Conservation (phyloP, 2,888 invertebrate genomes). For the Agrochola circellaris region DNA sequence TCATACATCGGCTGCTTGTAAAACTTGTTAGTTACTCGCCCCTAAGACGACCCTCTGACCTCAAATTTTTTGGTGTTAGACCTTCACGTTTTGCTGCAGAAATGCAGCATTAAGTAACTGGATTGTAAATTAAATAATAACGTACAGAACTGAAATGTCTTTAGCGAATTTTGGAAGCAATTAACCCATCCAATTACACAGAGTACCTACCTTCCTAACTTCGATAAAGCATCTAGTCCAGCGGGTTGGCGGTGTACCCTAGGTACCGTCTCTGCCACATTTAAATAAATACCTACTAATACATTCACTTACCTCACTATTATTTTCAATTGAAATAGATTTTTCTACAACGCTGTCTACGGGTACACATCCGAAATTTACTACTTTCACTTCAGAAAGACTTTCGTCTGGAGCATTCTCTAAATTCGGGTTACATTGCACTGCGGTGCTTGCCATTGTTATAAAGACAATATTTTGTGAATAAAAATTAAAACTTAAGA, state of each 20-base stretch:
- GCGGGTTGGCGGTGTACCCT: neutral
- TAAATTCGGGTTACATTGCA: conserved; percentile 57
- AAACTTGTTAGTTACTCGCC: neutral
- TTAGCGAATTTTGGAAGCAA: neutral
- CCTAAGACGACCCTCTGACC: neutral
- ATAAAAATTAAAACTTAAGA: neutral
- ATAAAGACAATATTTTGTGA: neutral
- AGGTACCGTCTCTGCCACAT: neutral
- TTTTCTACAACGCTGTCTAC: conserved; percentile 80
- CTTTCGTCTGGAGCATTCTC: conserved; percentile 75
- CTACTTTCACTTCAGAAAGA: conserved; percentile 72
- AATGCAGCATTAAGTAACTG: neutral
- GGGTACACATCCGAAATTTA: conserved; percentile 83
- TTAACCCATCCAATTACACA: too few species aligned
- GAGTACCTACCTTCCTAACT: neutral
- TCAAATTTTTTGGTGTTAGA: neutral
- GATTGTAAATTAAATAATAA: neutral
- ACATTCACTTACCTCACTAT: conserved; percentile 72
- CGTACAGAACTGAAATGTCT: neutral
- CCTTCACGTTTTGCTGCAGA: neutral
- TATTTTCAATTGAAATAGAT: conserved; percentile 77
- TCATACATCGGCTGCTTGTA: neutral
- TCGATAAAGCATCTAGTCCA: neutral
- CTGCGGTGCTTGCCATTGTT: conserved; percentile 15
- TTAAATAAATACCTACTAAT: neutral